These are phyloP conservation scores for Etia nguti DNA, from an alignment of 2,113 vertebrate species.

Conservation along the genomic window DNA sequence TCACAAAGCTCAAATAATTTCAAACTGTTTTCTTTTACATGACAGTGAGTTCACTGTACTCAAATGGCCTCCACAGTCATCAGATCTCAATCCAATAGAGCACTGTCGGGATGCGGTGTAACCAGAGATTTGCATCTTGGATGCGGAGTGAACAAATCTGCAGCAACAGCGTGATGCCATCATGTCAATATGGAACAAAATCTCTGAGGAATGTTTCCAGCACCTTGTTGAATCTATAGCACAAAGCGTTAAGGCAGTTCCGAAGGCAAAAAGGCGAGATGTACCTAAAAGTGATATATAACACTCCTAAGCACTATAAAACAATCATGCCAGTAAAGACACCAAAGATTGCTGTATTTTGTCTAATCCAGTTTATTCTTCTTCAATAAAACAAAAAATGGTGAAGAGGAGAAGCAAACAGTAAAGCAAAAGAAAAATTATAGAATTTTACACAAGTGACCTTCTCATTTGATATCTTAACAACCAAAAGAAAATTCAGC, in stretches of 20 bases:
- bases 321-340: conserved; percentile 22
- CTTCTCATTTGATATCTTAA: conserved; percentile 57
- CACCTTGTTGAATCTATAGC: neutral
- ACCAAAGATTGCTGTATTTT: conserved; percentile 48
- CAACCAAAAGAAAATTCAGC: conserved; percentile 86
- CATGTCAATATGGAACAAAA: neutral
- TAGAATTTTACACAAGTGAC: conserved; percentile 65
- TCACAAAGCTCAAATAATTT: neutral
- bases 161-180: neutral
- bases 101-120: neutral
- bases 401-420: conserved; percentile 42
- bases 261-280: neutral
- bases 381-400: conserved; percentile 85
- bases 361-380: conserved; percentile 92
- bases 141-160: neutral
- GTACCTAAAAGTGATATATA: neutral
- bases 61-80: neutral
- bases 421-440: conserved; percentile 63
- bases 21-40: neutral
- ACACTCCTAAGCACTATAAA: neutral
- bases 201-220: neutral
- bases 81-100: neutral
- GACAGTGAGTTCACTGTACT: neutral
- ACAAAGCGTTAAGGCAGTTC: neutral
- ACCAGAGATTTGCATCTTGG: neutral